Percentiles rank a stretch among this genome's conserved stretches.
These are phyloP conservation scores for Lasioglossum oenotherae DNA, from an alignment of 2,888 invertebrate species.

Conservation along the genomic window DNA sequence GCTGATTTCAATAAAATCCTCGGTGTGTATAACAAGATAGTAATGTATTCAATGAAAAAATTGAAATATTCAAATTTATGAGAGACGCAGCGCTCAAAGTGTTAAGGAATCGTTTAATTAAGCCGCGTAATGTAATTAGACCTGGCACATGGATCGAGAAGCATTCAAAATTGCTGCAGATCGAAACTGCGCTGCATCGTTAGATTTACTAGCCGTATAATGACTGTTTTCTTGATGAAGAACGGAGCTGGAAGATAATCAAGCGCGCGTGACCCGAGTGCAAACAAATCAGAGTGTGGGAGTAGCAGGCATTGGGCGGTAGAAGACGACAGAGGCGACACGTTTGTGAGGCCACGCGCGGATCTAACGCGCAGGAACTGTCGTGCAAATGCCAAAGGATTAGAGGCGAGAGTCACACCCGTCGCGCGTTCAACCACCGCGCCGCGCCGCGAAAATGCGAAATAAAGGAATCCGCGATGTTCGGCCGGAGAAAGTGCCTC, in stretches of 20 bases:
- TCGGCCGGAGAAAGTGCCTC: conserved; percentile 12
- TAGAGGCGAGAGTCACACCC: conserved; percentile 19
- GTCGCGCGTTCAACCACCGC: not conserved
- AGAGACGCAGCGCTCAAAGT: too few species aligned
- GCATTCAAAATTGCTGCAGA: not conserved
- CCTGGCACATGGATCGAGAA: not conserved
- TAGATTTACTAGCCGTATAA: not conserved
- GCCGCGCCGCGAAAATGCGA: not conserved
- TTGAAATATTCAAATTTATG: too few species aligned
- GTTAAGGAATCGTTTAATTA: not conserved
- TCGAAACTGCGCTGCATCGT: not conserved
- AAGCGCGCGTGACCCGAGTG: conserved; percentile 42
- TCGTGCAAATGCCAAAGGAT: conserved; percentile 75
- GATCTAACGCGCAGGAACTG: conserved; percentile 43
- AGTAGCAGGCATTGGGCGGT: conserved; percentile 73
- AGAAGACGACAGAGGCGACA: conserved; percentile 42
- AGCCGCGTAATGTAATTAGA: not conserved
- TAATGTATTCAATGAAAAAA: too few species aligned
- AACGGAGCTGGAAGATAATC: not conserved
- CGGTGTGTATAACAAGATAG: too few species aligned
- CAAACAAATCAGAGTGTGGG: conserved; percentile 76
- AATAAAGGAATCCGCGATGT: conserved; percentile 3
- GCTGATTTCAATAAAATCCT: too few species aligned
- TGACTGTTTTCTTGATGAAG: not conserved
- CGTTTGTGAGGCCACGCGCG: conserved; percentile 39